Evolutionary conservation across 2,797 vertebrate species (phyloP), one percentile per base, ranked within the genome.

Genomic region (Darevskia mixta): DNA sequence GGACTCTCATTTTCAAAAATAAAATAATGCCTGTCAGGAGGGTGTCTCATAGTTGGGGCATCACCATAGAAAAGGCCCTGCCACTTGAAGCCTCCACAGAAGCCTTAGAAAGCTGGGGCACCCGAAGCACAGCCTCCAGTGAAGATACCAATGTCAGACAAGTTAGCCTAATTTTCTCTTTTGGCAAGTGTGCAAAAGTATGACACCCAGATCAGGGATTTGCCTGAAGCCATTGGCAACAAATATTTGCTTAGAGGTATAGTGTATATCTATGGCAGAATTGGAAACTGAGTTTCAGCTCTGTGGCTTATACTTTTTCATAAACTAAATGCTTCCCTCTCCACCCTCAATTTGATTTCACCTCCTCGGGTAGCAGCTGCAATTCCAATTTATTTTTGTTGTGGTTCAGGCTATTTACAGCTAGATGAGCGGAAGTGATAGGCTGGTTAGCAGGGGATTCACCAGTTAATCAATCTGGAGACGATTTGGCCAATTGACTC

Each of bases 401-500:
- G 32, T 90, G 79, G 79, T 43, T 8, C 23, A 83, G 78, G 64
- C 87, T 93, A 55, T 95, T 95, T 88, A 77, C 92, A 93, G 84
- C 86, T 72, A 88, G 88, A 90, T 84, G 82, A 89, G 79, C 1
- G 86, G 91, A 94, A 80, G 83, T n/a, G 49, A 88, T 78, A 0
- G 73, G 93, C 38, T 80, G 35, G 86, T 89, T 91, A 90, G 91
- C 89, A 87, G 79, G 92, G 87, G 72, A 66, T 89, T 4, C 23
- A 87, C 91, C 90, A 90, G 94, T 91, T 95, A 93, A 95, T 94
- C 87, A 81, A 82, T 25, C 45, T 93, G 78, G 77, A 90, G 86
- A 94, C 92, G 92, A 86, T 87, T 94, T 92, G 92, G 92, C 93
- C 94, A 93, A 87, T 92, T 93, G 94, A 95, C 94, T 96, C 92